Conservation (phyloP, 1,140 invertebrate species). For the Euwallacea fornicatus region DNA sequence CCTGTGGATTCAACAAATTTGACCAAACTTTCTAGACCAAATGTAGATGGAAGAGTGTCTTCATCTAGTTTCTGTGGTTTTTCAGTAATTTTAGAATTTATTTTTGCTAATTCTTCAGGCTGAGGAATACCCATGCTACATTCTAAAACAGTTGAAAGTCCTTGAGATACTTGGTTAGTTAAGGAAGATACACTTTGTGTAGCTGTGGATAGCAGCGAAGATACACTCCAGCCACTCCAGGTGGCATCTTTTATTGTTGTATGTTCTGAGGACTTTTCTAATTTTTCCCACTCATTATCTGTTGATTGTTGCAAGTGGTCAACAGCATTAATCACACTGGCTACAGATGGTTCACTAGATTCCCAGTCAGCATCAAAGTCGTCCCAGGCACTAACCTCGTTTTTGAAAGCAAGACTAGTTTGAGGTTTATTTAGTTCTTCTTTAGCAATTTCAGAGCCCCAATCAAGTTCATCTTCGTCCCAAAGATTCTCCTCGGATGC, state of each 20-base stretch:
- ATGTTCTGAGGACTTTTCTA: slow-evolving; percentile 38
- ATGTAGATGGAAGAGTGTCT: neutral
- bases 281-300: slow-evolving; percentile 46
- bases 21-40: slow-evolving; percentile 64
- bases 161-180: slow-evolving; percentile 76
- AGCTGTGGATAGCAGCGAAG: slow-evolving; percentile 72
- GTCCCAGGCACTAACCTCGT: slow-evolving; percentile 30
- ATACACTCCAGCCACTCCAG: slow-evolving; percentile 66
- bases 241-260: slow-evolving; percentile 20
- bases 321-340: no score
- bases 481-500: slow-evolving; percentile 47
- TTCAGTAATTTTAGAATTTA: slow-evolving; percentile 50
- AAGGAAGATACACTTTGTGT: slow-evolving; percentile 71
- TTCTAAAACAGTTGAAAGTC: slow-evolving; percentile 74
- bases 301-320: slow-evolving; percentile 13
- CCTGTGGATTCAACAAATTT: slow-evolving; percentile 71
- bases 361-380: slow-evolving; percentile 37
- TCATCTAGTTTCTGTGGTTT: slow-evolving; percentile 11
- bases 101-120: slow-evolving; percentile 70
- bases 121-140: slow-evolving; percentile 74
- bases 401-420: slow-evolving; percentile 11
- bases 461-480: slow-evolving; percentile 48
- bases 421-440: slow-evolving; percentile 19
- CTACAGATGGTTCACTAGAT: slow-evolving; percentile 10
- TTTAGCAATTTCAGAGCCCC: slow-evolving; percentile 27